These are phyloP conservation scores for Oryzias javanicus DNA, from an alignment of 2,113 vertebrate genomes.

Conservation along the genomic window DNA sequence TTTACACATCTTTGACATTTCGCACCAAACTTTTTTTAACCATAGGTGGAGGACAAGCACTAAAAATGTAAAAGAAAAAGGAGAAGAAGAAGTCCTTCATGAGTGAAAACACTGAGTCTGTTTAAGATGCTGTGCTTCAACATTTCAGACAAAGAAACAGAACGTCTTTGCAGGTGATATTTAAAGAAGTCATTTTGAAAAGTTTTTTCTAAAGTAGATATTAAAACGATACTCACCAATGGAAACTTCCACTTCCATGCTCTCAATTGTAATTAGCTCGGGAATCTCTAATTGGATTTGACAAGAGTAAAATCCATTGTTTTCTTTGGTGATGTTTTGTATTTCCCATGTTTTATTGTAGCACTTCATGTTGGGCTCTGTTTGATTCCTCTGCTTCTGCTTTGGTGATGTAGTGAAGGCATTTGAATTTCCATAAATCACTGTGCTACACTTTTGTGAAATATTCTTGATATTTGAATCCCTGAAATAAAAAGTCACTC, in stretches of 20 bases:
- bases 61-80: too few species aligned
- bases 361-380: background rate
- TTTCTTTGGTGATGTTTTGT: background rate
- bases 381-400: fast-evolving
- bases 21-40: too few species aligned
- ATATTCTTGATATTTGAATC: too few species aligned
- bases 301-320: slow-evolving; percentile 60
- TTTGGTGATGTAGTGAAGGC: fast-evolving
- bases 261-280: fast-evolving
- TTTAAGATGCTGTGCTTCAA: background rate
- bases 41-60: too few species aligned
- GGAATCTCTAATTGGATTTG: slow-evolving; percentile 41
- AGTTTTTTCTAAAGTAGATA: background rate
- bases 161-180: too few species aligned
- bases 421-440: fast-evolving
- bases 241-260: slow-evolving; percentile 26
- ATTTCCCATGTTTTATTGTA: background rate
- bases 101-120: too few species aligned
- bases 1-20: too few species aligned
- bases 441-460: background rate
- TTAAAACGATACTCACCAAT: slow-evolving; percentile 59
- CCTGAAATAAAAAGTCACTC: slow-evolving; percentile 37
- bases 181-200: background rate
- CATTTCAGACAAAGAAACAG: background rate
- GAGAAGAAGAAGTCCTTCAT: too few species aligned